phyloP scores from a whole-genome alignment of 1,140 invertebrate species.

The Pachyrhynchus sulphureomaculatus region DNA sequence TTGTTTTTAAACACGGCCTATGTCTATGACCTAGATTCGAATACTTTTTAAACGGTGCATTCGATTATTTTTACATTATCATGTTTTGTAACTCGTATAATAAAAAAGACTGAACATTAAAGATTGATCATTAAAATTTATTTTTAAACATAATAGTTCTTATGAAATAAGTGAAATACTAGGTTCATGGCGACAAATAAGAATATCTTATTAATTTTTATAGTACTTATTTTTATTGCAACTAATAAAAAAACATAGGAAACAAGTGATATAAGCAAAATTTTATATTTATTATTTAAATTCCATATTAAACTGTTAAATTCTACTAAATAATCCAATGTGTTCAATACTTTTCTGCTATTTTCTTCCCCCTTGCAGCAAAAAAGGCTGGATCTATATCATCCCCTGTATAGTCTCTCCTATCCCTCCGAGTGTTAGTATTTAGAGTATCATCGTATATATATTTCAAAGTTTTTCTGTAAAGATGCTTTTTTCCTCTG shows the following conservation, averaged over 20 bases:
- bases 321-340: no score
- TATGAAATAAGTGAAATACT: no score
- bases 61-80: constrained; percentile 9
- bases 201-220: no score
- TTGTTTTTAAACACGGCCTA: background rate
- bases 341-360: constrained; percentile 10
- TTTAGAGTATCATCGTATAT: background rate
- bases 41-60: background rate
- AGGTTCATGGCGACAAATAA: no score
- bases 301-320: no score
- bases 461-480: background rate
- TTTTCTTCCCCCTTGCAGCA: constrained; percentile 37
- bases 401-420: constrained; percentile 17
- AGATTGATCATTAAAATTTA: background rate
- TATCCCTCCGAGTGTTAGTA: constrained; percentile 4
- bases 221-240: no score
- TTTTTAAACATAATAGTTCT: no score
- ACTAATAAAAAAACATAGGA: no score
- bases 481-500: constrained; percentile 37
- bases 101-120: background rate
- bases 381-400: constrained; percentile 33
- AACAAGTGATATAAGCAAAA: no score
- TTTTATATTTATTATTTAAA: no score
- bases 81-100: background rate
- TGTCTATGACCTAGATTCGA: background rate